These are phyloP conservation scores for Clivina fossor DNA, from an alignment of 2,888 invertebrate species.

Conservation along the genomic window DNA sequence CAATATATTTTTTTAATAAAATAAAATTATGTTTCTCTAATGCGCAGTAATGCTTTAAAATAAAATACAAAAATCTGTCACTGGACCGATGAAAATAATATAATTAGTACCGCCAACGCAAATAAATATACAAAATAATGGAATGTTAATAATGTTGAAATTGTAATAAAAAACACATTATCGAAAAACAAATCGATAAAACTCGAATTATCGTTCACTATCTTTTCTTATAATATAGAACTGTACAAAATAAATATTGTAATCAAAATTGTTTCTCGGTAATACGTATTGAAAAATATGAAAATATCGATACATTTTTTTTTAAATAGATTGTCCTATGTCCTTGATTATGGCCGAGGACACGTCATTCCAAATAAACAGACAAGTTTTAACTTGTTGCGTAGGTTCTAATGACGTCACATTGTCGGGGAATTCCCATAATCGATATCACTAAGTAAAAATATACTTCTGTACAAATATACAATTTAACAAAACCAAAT, in stretches of 20 bases:
- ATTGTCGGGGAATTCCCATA: slow-evolving; percentile 28
- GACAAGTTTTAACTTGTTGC: slow-evolving; percentile 22
- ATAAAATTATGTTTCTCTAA: too few species aligned
- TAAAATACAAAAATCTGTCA: too few species aligned
- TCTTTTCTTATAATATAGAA: background rate
- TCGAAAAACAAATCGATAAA: too few species aligned
- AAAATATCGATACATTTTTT: slow-evolving; percentile 20
- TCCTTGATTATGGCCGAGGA: slow-evolving; percentile 9
- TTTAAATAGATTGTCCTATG: slow-evolving; percentile 14
- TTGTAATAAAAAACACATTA: too few species aligned
- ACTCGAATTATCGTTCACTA: too few species aligned
- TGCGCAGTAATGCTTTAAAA: too few species aligned
- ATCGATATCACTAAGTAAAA: slow-evolving; percentile 30
- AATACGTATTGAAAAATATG: slow-evolving; percentile 2
- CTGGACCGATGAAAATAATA: too few species aligned
- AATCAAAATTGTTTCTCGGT: background rate
- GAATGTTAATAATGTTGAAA: too few species aligned
- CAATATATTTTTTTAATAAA: too few species aligned
- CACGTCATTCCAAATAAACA: slow-evolving; percentile 14
- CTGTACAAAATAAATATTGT: background rate
- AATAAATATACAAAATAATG: too few species aligned
- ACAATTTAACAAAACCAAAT: slow-evolving; percentile 1
- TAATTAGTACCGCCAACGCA: too few species aligned
- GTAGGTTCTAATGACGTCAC: slow-evolving; percentile 29
- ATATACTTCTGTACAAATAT: slow-evolving; percentile 6